phyloP scores from a whole-genome alignment of 2,797 vertebrate species.

The Bovichtus variegatus region DNA sequence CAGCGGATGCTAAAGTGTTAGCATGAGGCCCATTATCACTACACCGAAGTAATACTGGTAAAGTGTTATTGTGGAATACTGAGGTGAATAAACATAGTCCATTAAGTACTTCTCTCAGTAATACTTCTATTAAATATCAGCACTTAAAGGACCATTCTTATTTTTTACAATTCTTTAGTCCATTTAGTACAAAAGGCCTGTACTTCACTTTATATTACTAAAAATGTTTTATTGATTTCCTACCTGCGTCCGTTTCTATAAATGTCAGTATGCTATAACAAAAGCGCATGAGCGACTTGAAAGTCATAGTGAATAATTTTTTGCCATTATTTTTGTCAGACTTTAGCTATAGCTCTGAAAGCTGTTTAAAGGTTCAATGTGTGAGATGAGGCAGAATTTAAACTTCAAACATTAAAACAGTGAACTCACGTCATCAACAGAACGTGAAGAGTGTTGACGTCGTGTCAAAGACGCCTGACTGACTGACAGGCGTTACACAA shows the following conservation, averaged over 20 bases:
- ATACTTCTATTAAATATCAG: too few relatives aligned
- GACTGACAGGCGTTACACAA: too few relatives aligned
- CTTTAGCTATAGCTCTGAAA: not conserved
- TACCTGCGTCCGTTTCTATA: not conserved
- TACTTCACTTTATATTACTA: not conserved
- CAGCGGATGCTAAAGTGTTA: not conserved
- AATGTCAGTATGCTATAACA: too few relatives aligned
- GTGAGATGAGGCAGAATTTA: too few relatives aligned
- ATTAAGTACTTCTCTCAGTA: not conserved
- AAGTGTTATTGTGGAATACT: not conserved
- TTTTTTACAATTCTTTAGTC: not conserved
- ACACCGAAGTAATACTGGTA: too few relatives aligned
- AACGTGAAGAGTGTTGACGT: too few relatives aligned
- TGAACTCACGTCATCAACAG: too few relatives aligned
- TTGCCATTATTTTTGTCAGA: not conserved
- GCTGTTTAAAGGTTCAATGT: too few relatives aligned
- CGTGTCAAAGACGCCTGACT: too few relatives aligned
- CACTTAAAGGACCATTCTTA: not conserved
- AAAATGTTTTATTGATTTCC: not conserved
- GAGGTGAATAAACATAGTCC: not conserved
- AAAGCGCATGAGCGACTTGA: not conserved
- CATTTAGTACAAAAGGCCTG: not conserved
- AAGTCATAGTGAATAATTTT: not conserved
- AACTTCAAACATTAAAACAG: too few relatives aligned
- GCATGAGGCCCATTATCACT: not conserved